Percentiles rank a stretch among this genome's conserved stretches.
phyloP scores from a whole-genome alignment of 2,888 invertebrate genomes.

The Drosophila affinis region DNA sequence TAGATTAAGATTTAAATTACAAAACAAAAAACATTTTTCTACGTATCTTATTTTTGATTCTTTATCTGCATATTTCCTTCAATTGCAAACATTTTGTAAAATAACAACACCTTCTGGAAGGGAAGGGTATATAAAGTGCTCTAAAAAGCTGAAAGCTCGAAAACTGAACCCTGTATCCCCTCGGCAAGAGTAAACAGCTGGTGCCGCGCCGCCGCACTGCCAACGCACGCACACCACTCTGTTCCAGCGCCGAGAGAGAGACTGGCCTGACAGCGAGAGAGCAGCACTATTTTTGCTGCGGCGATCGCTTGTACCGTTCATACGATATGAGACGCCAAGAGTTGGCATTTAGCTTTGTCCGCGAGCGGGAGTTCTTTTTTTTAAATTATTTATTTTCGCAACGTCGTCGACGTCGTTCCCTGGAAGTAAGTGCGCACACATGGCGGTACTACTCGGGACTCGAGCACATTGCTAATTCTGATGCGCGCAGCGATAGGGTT shows the following conservation, averaged over 20 bases:
- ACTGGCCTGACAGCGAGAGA: background rate
- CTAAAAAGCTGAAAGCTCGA: background rate
- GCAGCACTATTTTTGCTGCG: background rate
- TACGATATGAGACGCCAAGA: background rate
- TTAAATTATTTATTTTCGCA: conserved; percentile 24
- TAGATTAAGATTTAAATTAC: too few relatives aligned
- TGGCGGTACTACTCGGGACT: conserved; percentile 7
- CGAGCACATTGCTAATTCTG: conserved; percentile 5
- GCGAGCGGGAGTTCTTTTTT: conserved; percentile 39
- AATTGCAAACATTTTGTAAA: too few relatives aligned
- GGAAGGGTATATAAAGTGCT: too few relatives aligned
- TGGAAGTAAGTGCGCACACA: conserved; percentile 31
- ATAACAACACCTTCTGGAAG: too few relatives aligned
- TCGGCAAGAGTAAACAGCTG: conserved; percentile 15
- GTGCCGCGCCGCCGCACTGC: conserved; percentile 39
- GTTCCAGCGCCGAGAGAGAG: background rate
- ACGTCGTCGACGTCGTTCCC: conserved; percentile 29
- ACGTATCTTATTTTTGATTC: too few relatives aligned
- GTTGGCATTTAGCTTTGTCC: conserved; percentile 15
- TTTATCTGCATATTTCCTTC: too few relatives aligned
- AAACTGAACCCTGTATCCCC: conserved; percentile 9
- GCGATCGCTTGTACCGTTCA: conserved; percentile 8
- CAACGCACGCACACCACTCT: background rate
- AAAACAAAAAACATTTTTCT: too few relatives aligned
- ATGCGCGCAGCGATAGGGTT: background rate